Base-by-base conservation (phyloP, 2,888 invertebrate species). In the Nasonia oneida region DNA sequence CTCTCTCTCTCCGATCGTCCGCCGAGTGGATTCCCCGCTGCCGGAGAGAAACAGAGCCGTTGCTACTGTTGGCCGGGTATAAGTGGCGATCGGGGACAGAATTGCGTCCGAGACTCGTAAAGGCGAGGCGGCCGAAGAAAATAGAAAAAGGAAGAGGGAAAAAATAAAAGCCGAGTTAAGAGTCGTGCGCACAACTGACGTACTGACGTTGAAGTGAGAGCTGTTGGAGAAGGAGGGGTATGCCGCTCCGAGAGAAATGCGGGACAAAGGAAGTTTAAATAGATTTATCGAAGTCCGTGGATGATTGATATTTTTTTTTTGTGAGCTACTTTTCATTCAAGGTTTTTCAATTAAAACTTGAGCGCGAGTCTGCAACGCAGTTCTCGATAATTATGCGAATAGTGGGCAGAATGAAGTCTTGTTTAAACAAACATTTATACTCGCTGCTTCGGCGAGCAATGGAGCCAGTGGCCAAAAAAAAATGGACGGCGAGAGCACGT, bases 31-130 rank as follows among this genome's bases (percentile, higher is more conserved):
- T 75, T 82, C 75, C 14, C 47, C 6, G 29, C 14, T 53, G 39
- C 37, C 47, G 64, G 5, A 14, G 29, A 75, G 64, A 23, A 67
- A 29, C 42, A 53, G 70, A 70, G 70, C n/a, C 18, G 57, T 6
- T 29, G 18, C 15, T 53, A 18, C 18, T 53, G 5, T 18, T 8
- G n/a, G 57, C 47, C 39, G n/a, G 14, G 39, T 79, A 84, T 70
- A 80, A 84, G 79, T 80, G 80, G 74, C 42, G 75, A 75, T 84
- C 75, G 67, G 33, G 79, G 53, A 80, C 74, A 39, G 84, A 84
- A 84, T 84, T 67, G 75, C 75, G 75, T 80, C 80, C 74, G 80
- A 80, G 53, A 67, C 80, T 84, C 80, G 75, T 80, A 84, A 80
- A 84, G 79, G 50, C 71, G 57, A 61, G n/a, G 15, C 18, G 47